Base-by-base conservation (phyloP, 1,140 invertebrate species). In the Drosophila murphyi region DNA sequence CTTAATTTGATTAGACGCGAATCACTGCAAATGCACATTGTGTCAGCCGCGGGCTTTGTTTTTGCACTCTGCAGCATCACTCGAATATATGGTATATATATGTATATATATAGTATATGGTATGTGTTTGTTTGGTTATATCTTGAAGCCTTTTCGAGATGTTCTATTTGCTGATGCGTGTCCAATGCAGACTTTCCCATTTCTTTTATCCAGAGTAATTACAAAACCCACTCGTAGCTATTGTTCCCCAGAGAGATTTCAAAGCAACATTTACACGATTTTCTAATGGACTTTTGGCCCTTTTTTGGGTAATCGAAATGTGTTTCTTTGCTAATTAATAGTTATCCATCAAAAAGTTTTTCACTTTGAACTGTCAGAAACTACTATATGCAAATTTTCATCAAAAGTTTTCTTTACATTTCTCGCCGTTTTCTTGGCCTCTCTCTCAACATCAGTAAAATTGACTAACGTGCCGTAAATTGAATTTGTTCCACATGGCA, bases 1-100 rank as follows among this genome's bases (percentile, higher is more conserved):
- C 68, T 81, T 89, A 89, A 89, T 89, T 89, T 89, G 86, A 89
- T 89, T 89, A 85, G 68, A 62, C 67, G 57, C 75, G 68, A 82
- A 69, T 35, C 34, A 10, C 57, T 34, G 6, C 60, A 50, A 69
- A 64, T 72, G 72, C 76, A 76, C 62, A 65, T 83, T 73, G 35
- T 43, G 6, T 7, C n/a, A 43, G 62, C 54, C 52, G 5, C 34
- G 28, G 51, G 68, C 68, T 8, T 20, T 69, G 56, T 37, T 60
- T 28, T 45, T 61, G 7, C 55, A 1, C n/a, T n/a, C n/a, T 12
- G 37, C 37, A 39, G 7, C 10, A 39, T 39, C 39, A 43, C 2
- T n/a, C 6, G 10, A 43, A 8, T 2, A 2, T 8, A 39, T 8
- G 6, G 5, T 34, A 34, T 5, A 34, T 34, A 34, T 34, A 34